phyloP scores from a whole-genome alignment of 2,797 vertebrate species.

The Harpagifer antarcticus region DNA sequence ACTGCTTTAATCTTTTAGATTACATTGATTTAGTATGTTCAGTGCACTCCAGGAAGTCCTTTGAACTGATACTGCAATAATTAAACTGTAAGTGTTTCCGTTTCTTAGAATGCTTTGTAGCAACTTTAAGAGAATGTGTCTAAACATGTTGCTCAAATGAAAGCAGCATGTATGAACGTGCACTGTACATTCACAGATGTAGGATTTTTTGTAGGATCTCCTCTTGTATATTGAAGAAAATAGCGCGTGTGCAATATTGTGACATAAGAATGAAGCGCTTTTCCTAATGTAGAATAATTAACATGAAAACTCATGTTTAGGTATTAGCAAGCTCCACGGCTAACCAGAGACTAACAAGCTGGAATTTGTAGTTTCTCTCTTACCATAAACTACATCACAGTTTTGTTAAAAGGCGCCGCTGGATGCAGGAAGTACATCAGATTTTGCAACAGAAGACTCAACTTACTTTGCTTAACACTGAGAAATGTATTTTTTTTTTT shows the following conservation, averaged over 20 bases:
- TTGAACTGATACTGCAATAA: conserved; percentile 55
- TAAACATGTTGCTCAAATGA: conserved; percentile 11
- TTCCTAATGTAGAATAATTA: not conserved
- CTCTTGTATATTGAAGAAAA: not conserved
- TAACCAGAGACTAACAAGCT: too few species aligned
- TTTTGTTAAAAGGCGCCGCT: too few species aligned
- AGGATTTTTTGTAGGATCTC: too few species aligned
- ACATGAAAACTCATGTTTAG: not conserved
- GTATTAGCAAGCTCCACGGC: too few species aligned
- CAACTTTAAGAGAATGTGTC: conserved; percentile 13
- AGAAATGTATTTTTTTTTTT: too few species aligned
- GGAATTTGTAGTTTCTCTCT: too few species aligned
- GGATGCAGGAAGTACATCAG: too few species aligned
- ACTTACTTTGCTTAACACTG: too few species aligned
- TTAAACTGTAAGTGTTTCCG: conserved; percentile 37
- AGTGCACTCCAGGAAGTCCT: conserved; percentile 26
- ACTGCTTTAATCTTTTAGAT: conserved; percentile 28
- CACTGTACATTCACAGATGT: not conserved
- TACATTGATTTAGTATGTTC: conserved; percentile 48
- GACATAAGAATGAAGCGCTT: not conserved
- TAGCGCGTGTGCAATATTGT: not conserved
- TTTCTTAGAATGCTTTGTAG: conserved; percentile 11
- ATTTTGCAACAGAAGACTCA: too few species aligned
- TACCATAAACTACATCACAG: too few species aligned
- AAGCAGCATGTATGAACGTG: not conserved